A percentile compares a stretch with the other conserved stretches of the same genome.
These are phyloP conservation scores for Mantis religiosa DNA, from an alignment of 2,888 invertebrate genomes.

Conservation along the genomic window DNA sequence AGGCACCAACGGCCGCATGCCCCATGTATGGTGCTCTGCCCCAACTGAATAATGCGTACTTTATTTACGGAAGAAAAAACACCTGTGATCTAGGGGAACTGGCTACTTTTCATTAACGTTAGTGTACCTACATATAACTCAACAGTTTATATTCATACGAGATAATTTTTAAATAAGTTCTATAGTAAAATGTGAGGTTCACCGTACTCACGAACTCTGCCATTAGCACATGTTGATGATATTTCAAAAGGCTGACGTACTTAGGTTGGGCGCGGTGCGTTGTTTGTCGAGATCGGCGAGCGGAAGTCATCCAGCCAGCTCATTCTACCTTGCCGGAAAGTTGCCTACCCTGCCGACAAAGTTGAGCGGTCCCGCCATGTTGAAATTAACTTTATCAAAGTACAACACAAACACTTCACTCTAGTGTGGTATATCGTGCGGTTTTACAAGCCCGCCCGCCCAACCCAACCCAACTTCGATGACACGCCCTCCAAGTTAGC, in stretches of 20 bases:
- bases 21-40: too few relatives aligned
- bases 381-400: slow-evolving; percentile 8
- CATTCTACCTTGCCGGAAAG: background rate
- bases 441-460: background rate
- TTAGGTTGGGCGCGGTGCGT: background rate
- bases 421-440: background rate
- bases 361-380: background rate
- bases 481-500: background rate
- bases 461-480: background rate
- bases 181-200: too few relatives aligned
- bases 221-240: background rate
- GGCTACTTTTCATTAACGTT: too few relatives aligned
- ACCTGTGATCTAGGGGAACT: too few relatives aligned
- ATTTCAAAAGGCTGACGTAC: background rate
- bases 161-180: too few relatives aligned
- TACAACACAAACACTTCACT: background rate
- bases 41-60: too few relatives aligned
- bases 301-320: background rate
- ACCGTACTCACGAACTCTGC: too few relatives aligned
- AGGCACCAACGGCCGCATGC: too few relatives aligned
- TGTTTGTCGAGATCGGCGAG: background rate
- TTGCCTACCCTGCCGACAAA: background rate
- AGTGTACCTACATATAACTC: too few relatives aligned
- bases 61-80: too few relatives aligned
- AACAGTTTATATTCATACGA: too few relatives aligned